Conservation (phyloP, 2,888 invertebrate genomes). For the Mesorhabditis spiculigera region DNA sequence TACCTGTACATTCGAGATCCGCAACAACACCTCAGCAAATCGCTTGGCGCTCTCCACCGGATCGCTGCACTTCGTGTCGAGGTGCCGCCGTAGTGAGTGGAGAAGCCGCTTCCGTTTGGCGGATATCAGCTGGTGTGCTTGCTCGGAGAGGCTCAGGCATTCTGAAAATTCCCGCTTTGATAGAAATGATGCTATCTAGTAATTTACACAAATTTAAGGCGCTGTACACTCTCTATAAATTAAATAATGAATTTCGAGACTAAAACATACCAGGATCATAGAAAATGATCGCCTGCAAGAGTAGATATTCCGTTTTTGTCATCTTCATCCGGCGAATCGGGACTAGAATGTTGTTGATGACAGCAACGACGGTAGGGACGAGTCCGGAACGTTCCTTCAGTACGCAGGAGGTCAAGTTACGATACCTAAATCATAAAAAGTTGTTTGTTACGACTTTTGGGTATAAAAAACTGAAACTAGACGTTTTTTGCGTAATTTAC, state of each 20-base stretch:
- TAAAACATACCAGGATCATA: slow-evolving; percentile 57
- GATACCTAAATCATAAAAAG: too few species aligned
- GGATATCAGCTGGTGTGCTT: slow-evolving; percentile 36
- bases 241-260: too few species aligned
- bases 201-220: too few species aligned
- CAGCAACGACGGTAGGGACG: slow-evolving; percentile 57
- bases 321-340: slow-evolving; percentile 55
- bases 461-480: too few species aligned
- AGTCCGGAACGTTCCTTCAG: slow-evolving; percentile 43
- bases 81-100: slow-evolving; percentile 37
- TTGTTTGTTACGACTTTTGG: too few species aligned
- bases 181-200: too few species aligned
- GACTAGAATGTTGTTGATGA: slow-evolving; percentile 54
- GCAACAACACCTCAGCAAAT: slow-evolving; percentile 27
- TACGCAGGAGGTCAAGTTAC: slow-evolving; percentile 48
- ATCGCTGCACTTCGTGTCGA: slow-evolving; percentile 24
- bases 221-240: too few species aligned
- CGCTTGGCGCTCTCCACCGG: slow-evolving; percentile 23
- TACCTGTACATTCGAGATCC: slow-evolving; percentile 40
- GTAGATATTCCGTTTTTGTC: slow-evolving; percentile 52
- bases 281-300: slow-evolving; percentile 54
- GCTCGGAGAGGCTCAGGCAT: slow-evolving; percentile 48
- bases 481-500: too few species aligned
- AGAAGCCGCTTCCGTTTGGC: slow-evolving; percentile 47
- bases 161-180: too few species aligned